phyloP scores from a whole-genome alignment of 2,888 invertebrate species.

The Oasisia sp. region DNA sequence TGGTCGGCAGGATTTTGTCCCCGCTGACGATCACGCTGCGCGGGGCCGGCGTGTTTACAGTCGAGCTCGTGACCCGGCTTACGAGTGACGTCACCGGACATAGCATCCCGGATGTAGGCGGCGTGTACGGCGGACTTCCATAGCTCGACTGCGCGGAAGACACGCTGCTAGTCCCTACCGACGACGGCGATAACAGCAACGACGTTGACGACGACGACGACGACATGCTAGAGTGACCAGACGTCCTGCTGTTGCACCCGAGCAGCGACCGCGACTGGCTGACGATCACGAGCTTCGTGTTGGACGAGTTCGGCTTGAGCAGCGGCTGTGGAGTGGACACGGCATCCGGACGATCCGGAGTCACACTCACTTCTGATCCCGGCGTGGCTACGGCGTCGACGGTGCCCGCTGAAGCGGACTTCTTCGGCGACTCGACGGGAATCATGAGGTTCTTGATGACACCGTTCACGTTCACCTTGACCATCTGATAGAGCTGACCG shows the following conservation, averaged over 20 bases:
- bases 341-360: background rate
- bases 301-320: background rate
- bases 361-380: background rate
- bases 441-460: background rate
- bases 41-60: background rate
- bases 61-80: background rate
- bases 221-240: background rate
- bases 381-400: background rate
- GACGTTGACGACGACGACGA: background rate
- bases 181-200: background rate
- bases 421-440: background rate
- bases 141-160: background rate
- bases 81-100: background rate
- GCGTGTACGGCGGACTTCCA: background rate
- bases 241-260: background rate
- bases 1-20: background rate
- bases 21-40: background rate
- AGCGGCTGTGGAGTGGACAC: background rate
- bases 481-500: conserved; percentile 5
- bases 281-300: background rate
- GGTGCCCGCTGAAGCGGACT: background rate
- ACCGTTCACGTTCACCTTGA: background rate
- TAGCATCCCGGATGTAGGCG: background rate
- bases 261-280: background rate
- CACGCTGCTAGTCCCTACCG: background rate